These are phyloP conservation scores for Gopherus flavomarginatus DNA, from an alignment of 2,113 vertebrate genomes.

Conservation along the genomic window DNA sequence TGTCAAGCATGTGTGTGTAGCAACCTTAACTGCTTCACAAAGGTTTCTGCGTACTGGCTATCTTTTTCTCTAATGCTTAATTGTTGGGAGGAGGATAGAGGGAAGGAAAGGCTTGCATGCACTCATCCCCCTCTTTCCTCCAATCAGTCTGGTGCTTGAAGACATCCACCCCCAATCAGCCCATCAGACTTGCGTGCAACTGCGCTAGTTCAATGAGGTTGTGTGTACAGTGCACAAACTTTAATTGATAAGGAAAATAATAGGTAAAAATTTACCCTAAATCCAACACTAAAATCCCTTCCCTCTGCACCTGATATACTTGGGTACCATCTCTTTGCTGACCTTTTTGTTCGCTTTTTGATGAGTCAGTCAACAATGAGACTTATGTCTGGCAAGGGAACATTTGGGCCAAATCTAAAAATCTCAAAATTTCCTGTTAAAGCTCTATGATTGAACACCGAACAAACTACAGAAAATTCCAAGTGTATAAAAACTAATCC, in stretches of 20 bases:
- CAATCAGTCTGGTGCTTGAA: neutral
- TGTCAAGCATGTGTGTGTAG: neutral
- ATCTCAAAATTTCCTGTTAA: neutral
- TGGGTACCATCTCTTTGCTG: neutral
- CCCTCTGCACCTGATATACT: neutral
- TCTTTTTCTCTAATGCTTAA: neutral
- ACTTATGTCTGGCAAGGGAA: neutral
- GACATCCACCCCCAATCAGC: neutral
- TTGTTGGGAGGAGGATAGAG: neutral
- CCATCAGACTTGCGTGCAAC: neutral
- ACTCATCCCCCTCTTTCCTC: neutral
- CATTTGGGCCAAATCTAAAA: neutral
- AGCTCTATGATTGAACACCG: neutral
- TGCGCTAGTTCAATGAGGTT: neutral
- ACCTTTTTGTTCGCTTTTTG: neutral
- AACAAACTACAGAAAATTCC: neutral
- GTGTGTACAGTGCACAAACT: neutral
- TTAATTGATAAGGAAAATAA: neutral
- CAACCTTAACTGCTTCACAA: neutral
- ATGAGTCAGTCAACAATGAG: accelerated
- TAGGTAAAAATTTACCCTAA: neutral
- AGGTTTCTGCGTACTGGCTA: neutral
- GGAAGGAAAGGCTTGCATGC: neutral
- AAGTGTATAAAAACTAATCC: neutral
- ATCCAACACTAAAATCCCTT: neutral